Conservation (phyloP, 1,140 invertebrate species). For the Epicauta chinensis region DNA sequence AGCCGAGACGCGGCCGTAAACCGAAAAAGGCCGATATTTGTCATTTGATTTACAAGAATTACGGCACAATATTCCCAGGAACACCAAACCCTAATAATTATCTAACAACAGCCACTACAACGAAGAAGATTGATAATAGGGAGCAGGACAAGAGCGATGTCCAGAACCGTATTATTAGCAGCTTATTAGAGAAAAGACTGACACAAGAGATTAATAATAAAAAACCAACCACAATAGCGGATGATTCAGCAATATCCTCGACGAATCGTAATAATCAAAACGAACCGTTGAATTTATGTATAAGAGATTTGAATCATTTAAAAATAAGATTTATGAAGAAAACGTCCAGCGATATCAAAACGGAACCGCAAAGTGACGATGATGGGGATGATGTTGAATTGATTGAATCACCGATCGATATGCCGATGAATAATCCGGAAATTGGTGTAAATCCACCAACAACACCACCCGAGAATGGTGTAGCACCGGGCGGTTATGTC, state of each 20-base stretch:
- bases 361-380: conserved; percentile 48
- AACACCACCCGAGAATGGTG: conserved; percentile 25
- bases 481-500: conserved; percentile 41
- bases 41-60: conserved; percentile 86
- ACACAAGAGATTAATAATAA: conserved; percentile 54
- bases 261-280: conserved; percentile 47
- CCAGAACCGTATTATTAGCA: conserved; percentile 64
- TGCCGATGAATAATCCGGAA: conserved; percentile 20
- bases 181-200: conserved; percentile 58
- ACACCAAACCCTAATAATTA: conserved; percentile 51
- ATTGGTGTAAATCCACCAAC: conserved; percentile 13
- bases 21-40: conserved; percentile 87
- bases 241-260: background rate
- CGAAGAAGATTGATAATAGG: conserved; percentile 20
- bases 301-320: conserved; percentile 62
- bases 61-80: conserved; percentile 74
- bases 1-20: conserved; percentile 74
- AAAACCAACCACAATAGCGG: conserved; percentile 6
- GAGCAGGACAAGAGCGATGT: conserved; percentile 49
- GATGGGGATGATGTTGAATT: conserved; percentile 54
- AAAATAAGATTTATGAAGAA: conserved; percentile 57
- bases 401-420: conserved; percentile 26
- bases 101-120: conserved; percentile 32
- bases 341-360: conserved; percentile 53
- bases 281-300: conserved; percentile 78